Evolutionary conservation across 2,888 invertebrate species (phyloP), one percentile per base, ranked within the genome.

Genomic region (Leptopterna dolabrata): DNA sequence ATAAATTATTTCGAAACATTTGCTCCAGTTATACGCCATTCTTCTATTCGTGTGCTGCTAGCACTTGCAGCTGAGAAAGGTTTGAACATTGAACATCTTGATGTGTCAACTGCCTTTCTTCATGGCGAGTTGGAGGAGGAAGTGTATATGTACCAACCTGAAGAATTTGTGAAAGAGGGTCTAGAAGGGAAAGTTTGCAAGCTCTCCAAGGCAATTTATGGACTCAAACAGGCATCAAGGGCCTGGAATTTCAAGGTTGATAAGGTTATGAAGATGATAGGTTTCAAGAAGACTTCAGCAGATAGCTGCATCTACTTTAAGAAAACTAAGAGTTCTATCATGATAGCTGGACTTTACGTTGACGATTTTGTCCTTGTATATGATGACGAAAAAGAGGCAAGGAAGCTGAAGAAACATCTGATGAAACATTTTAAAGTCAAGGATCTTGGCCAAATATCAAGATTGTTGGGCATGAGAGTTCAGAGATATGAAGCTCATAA

Each of bases 181-280:
- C 1, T 2, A 19, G 88, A 90, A 6, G 80, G 80, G 14, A 76
- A 86, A 41, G 91, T 91, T 4, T 92, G 91, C 87, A 89, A 90
- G 51, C 88, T 92, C 14, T 90, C 90, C 19, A 90, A 89, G 86
- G 90, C 91, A 81, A 71, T 92, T 29, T 92, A 92, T 89, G 91
- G 91, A 13, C 89, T 92, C 0, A 91, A 91, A 85, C 91, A 92
- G 88, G 90, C 91, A 16, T 90, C 91, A 13, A 85, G 91, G 71
- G 90, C 90, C 63, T 92, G 91, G 91, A 91, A 91, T 88, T 86
- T 89, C 30, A 87, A 89, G n/a, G 90, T 91, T 86, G 89, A 87
- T n/a, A 71, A 89, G 14, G 91, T 90, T 87, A 76, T 91, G 7
- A 78, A 88, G 2, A 90, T 89, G 43, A 89, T 89, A 47, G 89